These are phyloP conservation scores for Panthera tigris DNA, from an alignment of 2,113 vertebrate species.

Conservation along the genomic window DNA sequence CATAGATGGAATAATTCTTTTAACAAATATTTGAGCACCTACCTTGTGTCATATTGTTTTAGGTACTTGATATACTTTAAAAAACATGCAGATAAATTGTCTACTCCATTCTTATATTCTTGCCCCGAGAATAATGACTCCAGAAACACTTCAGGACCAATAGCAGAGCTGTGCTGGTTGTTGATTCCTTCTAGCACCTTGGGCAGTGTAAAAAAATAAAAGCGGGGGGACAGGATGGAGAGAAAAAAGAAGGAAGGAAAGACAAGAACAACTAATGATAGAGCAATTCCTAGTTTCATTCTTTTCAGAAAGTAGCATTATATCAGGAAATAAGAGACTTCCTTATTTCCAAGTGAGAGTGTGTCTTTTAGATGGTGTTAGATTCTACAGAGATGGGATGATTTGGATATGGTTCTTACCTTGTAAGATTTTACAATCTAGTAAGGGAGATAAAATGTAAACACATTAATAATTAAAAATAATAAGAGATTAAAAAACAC, in stretches of 20 bases:
- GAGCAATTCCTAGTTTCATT: not conserved
- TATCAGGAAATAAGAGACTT: not conserved
- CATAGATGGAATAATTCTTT: not conserved
- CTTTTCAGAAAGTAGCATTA: not conserved
- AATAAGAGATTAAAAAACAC: not conserved
- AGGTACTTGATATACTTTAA: not conserved
- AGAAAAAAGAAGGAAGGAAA: not conserved
- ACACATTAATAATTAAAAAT: not conserved
- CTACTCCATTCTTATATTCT: not conserved
- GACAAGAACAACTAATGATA: not conserved
- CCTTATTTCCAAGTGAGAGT: not conserved
- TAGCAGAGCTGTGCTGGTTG: not conserved
- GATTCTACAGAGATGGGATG: not conserved
- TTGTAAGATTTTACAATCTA: not conserved
- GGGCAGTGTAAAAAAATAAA: not conserved
- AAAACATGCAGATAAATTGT: not conserved
- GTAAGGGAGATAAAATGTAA: not conserved
- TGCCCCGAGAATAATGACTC: not conserved
- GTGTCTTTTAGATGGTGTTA: not conserved
- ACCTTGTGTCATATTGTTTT: not conserved
- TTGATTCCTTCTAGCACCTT: not conserved
- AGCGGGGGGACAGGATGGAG: not conserved
- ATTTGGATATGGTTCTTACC: not conserved
- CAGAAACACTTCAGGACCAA: not conserved
- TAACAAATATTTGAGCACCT: not conserved